Evolutionary conservation across 2,113 vertebrate genomes (phyloP), one percentile per base, ranked within the genome.

Genomic region (Charadrius vociferus): DNA sequence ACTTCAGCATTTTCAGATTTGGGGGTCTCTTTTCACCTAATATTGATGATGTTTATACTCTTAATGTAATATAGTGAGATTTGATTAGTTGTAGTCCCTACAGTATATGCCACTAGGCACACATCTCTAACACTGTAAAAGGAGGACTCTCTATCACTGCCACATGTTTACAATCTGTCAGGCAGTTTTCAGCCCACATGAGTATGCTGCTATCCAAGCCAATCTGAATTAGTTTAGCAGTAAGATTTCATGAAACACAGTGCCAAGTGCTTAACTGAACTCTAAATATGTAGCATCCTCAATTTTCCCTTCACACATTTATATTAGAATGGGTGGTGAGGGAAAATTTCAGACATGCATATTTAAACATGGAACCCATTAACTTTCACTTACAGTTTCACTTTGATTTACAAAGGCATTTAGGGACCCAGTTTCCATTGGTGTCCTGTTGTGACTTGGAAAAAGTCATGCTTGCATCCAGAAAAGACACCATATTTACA

Each of bases 81-180:
- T 20, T n/a, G 77, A 67, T 75, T 88, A 62, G 58, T 45, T 66
- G 47, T 59, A 88, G 22, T 88, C 92, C 41, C 71, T 75, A 15
- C 17, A 73, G 82, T 47, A 26, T 37, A 36, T 70, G 39, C 24
- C 88, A 88, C 63, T 49, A 86, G 71, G n/a, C 53, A 65, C 14
- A 4, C 34, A 81, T 39, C 45, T 77, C n/a, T 81, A 77, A 30
- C 22, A 24, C 9, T 9, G 29, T 58, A 36, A 81, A 90, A 87
- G 23, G 45, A 95, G 71, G n/a, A 68, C 7, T 90, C 53, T 94
- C 56, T 85, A 47, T 86, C 53, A 13, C 37, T 67, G 47, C 81
- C 94, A 91, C 90, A 34, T 91, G 71, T 95, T 96, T 97, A 94
- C 95, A 94, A 80, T 95, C 83, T 93, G 71, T 73, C 91, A 96